Percentiles rank a stretch among this genome's conserved stretches.
Conservation (phyloP, 2,113 vertebrate genomes). For the Columba livia region DNA sequence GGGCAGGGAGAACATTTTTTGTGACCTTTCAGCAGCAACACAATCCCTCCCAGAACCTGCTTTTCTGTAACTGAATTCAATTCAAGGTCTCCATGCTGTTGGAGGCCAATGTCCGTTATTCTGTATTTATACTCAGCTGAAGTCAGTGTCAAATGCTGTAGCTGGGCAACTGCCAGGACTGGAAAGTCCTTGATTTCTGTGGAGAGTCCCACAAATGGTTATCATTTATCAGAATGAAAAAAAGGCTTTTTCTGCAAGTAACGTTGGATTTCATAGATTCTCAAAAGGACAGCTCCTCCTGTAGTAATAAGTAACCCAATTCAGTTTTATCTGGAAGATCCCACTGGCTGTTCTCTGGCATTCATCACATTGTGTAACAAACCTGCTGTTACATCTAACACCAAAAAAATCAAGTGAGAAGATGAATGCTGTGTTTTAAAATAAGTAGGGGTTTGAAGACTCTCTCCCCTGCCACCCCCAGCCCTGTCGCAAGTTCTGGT, state of each 20-base stretch:
- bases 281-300: background rate
- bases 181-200: conserved; percentile 4
- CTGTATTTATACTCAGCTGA: background rate
- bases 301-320: background rate
- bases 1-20: background rate
- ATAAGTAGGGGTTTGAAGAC: background rate
- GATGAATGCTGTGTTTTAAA: background rate
- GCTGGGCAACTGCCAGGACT: background rate
- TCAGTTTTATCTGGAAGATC: background rate
- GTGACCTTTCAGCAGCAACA: background rate
- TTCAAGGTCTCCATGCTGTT: background rate
- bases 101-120: background rate
- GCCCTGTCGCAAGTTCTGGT: rapidly evolving
- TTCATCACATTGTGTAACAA: background rate
- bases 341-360: background rate
- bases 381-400: background rate
- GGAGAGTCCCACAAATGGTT: background rate
- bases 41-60: background rate
- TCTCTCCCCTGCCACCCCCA: rapidly evolving
- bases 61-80: background rate
- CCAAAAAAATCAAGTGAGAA: background rate
- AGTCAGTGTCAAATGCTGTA: background rate
- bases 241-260: background rate
- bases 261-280: background rate
- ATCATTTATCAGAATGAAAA: background rate